Evolutionary conservation across 53 echinoderm and acorn worm species (phyloP).

Genomic region (Paelopatides confundens): DNA sequence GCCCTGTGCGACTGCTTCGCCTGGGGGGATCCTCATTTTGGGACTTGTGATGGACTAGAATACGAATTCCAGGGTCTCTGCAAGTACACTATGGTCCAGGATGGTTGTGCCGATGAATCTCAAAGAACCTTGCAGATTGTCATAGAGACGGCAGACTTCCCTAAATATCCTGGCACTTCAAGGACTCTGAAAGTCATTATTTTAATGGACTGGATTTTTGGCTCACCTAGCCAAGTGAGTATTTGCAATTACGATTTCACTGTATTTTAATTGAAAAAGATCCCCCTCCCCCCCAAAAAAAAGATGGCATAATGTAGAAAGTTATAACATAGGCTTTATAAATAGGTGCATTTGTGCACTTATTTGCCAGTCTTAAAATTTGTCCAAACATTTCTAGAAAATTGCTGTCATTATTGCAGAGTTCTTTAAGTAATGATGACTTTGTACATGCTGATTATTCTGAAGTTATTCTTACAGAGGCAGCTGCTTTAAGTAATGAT

Average conservation of each 20-base stretch:
- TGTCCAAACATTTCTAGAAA: too few relatives aligned
- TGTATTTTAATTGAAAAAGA: too few relatives aligned
- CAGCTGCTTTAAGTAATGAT: too few relatives aligned
- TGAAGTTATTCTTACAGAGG: too few relatives aligned
- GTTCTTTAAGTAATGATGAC: too few relatives aligned
- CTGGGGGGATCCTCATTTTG: constrained; percentile 38
- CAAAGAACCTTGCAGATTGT: neutral
- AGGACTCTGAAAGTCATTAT: neutral
- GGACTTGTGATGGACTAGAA: constrained; percentile 4
- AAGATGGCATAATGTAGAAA: too few relatives aligned
- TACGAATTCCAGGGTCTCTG: neutral
- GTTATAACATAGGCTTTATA: too few relatives aligned
- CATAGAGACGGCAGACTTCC: neutral
- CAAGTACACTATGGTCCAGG: neutral
- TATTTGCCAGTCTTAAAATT: too few relatives aligned
- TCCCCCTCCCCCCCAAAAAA: too few relatives aligned
- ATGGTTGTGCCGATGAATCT: neutral
- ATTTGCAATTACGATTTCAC: neutral
- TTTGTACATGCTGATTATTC: too few relatives aligned
- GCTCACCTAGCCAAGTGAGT: neutral
- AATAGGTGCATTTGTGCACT: too few relatives aligned
- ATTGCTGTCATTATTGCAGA: too few relatives aligned
- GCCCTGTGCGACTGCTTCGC: constrained; percentile 15
- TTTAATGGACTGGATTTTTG: neutral
- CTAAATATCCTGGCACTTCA: constrained; percentile 3